These are phyloP conservation scores for Euproctis similis DNA, from an alignment of 2,888 invertebrate genomes.

Conservation along the genomic window DNA sequence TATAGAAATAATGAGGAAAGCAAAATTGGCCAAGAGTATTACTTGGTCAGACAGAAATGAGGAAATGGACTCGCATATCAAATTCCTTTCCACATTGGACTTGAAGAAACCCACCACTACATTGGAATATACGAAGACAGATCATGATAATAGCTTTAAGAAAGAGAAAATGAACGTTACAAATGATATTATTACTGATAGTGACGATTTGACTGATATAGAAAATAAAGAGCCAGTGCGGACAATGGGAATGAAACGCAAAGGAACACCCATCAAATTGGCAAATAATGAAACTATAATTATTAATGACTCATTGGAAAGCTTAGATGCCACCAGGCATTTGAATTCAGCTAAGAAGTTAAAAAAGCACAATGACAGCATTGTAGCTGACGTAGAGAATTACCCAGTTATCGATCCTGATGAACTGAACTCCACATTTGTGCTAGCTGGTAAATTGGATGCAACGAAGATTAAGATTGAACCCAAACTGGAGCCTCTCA, in stretches of 20 bases:
- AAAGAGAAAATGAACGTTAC: slow-evolving; percentile 20
- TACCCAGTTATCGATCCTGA: slow-evolving; percentile 42
- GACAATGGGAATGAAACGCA: slow-evolving; percentile 43
- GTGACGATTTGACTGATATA: slow-evolving; percentile 49
- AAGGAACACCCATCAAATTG: slow-evolving; percentile 58
- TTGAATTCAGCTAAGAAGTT: slow-evolving; percentile 55
- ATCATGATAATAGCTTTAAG: slow-evolving; percentile 20
- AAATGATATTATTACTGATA: slow-evolving; percentile 47
- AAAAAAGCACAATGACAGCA: slow-evolving; percentile 34
- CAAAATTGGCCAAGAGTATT: slow-evolving; percentile 76
- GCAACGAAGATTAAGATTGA: slow-evolving; percentile 33
- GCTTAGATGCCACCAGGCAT: slow-evolving; percentile 42
- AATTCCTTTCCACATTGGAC: slow-evolving; percentile 49
- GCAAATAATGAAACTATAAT: slow-evolving; percentile 57
- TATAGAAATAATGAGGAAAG: slow-evolving; percentile 72
- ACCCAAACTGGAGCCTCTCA: slow-evolving; percentile 28
- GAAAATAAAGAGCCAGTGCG: slow-evolving; percentile 43
- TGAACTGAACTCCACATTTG: slow-evolving; percentile 65
- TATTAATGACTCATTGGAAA: slow-evolving; percentile 61
- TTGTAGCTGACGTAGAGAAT: slow-evolving; percentile 40
- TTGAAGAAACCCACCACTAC: slow-evolving; percentile 40
- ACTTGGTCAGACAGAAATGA: slow-evolving; percentile 74
- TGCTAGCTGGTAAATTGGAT: slow-evolving; percentile 52
- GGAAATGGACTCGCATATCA: slow-evolving; percentile 43
- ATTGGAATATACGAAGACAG: slow-evolving; percentile 24